Percentiles rank a stretch among this genome's conserved stretches.
Evolutionary conservation across 2,888 invertebrate genomes (phyloP).

Genomic region (Polydrusus tereticollis): DNA sequence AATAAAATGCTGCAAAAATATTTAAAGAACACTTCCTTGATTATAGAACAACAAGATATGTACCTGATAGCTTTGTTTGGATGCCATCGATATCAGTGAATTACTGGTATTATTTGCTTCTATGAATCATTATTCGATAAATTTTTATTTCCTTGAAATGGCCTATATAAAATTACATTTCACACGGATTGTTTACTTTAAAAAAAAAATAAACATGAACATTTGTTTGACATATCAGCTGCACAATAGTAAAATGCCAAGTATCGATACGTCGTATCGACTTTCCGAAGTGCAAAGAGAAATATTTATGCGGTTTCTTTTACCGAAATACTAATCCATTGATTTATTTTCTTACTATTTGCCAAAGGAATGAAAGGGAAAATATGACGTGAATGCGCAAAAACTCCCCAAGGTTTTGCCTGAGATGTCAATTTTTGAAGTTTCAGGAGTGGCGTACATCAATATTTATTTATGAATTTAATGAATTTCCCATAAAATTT

Average conservation of each 20-base stretch:
- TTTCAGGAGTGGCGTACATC: constrained; percentile 49
- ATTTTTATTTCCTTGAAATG: not conserved
- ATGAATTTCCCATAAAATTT: constrained; percentile 29
- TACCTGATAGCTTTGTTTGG: constrained; percentile 37
- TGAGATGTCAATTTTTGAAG: constrained; percentile 43
- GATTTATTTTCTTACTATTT: not conserved
- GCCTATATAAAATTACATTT: not conserved
- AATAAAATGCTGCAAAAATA: too few relatives aligned
- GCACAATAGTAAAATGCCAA: not conserved
- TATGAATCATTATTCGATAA: constrained; percentile 21
- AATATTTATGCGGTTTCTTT: too few relatives aligned
- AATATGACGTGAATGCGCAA: constrained; percentile 12
- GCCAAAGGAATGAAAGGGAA: not conserved
- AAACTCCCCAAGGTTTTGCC: not conserved
- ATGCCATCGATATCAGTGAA: constrained; percentile 29
- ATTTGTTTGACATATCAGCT: not conserved
- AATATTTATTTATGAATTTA: constrained; percentile 46
- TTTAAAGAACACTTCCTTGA: not conserved
- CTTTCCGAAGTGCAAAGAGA: not conserved
- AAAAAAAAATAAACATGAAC: not conserved
- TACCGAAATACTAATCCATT: too few relatives aligned
- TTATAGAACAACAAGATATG: not conserved
- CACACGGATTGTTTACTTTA: not conserved
- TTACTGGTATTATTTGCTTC: constrained; percentile 4
- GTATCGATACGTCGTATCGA: not conserved